These are phyloP conservation scores for Adoxophyes honmai DNA, from an alignment of 1,140 invertebrate species.

Conservation along the genomic window DNA sequence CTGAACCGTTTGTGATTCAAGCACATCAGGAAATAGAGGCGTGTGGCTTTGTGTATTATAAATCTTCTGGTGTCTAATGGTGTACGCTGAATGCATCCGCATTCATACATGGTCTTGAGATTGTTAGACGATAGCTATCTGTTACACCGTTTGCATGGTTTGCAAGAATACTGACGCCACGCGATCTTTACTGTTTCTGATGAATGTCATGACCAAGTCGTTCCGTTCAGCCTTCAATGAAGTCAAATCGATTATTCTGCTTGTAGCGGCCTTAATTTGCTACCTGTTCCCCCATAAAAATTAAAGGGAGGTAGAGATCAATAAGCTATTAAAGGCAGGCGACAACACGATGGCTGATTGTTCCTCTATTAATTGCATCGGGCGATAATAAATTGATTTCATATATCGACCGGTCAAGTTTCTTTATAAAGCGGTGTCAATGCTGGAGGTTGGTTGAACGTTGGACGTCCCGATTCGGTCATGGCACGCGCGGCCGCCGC, in stretches of 20 bases:
- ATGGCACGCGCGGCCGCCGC: conserved; percentile 26
- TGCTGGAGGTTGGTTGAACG: conserved; percentile 13
- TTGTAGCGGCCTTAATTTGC: neutral
- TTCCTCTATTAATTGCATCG: conserved; percentile 4
- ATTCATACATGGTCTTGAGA: neutral
- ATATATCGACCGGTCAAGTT: conserved; percentile 8
- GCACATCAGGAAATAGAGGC: neutral
- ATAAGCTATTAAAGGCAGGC: conserved; percentile 1
- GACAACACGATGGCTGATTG: neutral
- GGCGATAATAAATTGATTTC: conserved; percentile 10
- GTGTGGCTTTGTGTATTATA: neutral
- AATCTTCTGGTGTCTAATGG: conserved; percentile 2
- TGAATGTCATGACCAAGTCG: too few species aligned
- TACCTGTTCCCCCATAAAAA: neutral
- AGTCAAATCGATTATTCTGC: neutral
- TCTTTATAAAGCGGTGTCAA: conserved; percentile 13
- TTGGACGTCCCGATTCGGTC: conserved; percentile 23
- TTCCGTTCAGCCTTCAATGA: too few species aligned
- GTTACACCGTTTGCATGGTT: too few species aligned
- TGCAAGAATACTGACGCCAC: too few species aligned
- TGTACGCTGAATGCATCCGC: neutral
- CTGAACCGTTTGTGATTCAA: neutral
- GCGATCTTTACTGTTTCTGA: too few species aligned
- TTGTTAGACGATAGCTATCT: too few species aligned
- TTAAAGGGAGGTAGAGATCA: neutral